Evolutionary conservation across 2,797 vertebrate species (phyloP).

Genomic region (Eidolon dupreanum): DNA sequence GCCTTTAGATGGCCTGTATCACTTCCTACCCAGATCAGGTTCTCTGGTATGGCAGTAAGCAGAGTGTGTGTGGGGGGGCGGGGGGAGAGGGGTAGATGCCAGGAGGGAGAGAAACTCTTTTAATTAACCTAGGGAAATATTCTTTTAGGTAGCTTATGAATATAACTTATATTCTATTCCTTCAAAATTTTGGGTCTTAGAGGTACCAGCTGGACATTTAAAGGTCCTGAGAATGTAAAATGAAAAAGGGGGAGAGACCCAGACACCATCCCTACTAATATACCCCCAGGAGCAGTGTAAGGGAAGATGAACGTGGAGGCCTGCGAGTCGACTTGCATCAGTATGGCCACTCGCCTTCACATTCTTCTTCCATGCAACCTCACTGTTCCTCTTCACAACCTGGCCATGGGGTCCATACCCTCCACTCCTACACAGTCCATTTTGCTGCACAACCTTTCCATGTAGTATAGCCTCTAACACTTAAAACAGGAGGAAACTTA

Average conservation of each 20-base stretch:
- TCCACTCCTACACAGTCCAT: accelerated
- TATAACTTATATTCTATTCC: neutral
- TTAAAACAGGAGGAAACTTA: neutral
- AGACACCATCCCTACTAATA: neutral
- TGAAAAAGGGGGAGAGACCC: accelerated
- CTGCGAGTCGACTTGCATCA: too few species aligned
- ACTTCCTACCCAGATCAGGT: conserved; percentile 34
- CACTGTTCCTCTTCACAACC: too few species aligned
- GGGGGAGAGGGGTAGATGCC: too few species aligned
- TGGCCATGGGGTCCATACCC: accelerated
- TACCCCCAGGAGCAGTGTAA: neutral
- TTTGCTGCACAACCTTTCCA: neutral
- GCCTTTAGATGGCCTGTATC: neutral
- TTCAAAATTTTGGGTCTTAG: neutral
- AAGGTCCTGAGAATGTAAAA: neutral
- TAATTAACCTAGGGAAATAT: neutral
- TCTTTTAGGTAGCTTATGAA: neutral
- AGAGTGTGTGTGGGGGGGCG: neutral
- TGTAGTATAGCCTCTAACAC: neutral
- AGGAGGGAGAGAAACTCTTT: neutral
- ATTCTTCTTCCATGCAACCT: neutral
- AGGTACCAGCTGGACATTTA: neutral
- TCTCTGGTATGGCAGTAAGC: neutral
- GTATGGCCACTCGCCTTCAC: neutral
- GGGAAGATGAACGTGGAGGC: neutral